These are phyloP conservation scores for Oegoconia quadripuncta DNA, from an alignment of 2,888 invertebrate species.

Conservation along the genomic window DNA sequence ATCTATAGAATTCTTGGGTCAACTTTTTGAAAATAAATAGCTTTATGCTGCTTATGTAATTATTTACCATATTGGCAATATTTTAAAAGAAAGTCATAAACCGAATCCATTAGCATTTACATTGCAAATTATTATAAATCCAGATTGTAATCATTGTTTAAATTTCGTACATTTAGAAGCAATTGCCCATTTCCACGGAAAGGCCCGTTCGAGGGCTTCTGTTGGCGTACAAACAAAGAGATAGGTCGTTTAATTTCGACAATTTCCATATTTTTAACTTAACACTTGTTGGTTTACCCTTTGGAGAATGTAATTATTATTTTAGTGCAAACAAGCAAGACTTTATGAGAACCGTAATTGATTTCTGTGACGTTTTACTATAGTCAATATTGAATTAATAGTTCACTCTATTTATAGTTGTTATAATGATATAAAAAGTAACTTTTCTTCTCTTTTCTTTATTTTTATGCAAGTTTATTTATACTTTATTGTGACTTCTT, in stretches of 20 bases:
- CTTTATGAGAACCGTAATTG: not conserved
- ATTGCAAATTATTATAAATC: slow-evolving; percentile 65
- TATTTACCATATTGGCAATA: slow-evolving; percentile 22
- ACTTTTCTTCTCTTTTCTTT: too few relatives aligned
- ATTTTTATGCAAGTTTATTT: too few relatives aligned
- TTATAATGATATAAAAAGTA: too few relatives aligned
- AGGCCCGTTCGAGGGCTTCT: slow-evolving; percentile 41
- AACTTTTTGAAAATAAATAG: too few relatives aligned
- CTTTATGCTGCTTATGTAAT: not conserved
- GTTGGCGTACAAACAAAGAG: slow-evolving; percentile 56
- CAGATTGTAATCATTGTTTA: slow-evolving; percentile 63
- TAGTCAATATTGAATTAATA: not conserved
- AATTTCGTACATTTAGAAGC: slow-evolving; percentile 55
- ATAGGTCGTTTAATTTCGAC: slow-evolving; percentile 64
- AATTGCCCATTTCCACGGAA: slow-evolving; percentile 59
- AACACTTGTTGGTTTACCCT: slow-evolving; percentile 53
- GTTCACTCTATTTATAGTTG: too few relatives aligned
- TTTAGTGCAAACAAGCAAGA: slow-evolving; percentile 21
- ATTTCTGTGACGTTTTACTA: not conserved
- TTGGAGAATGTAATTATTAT: slow-evolving; percentile 45
- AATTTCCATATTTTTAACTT: slow-evolving; percentile 57
- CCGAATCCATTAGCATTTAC: slow-evolving; percentile 55
- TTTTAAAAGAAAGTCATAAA: slow-evolving; percentile 37
- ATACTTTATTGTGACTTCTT: too few relatives aligned
- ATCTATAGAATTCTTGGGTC: too few relatives aligned